Base-by-base conservation (phyloP, 1,140 invertebrate genomes). In the Arion vulgaris region DNA sequence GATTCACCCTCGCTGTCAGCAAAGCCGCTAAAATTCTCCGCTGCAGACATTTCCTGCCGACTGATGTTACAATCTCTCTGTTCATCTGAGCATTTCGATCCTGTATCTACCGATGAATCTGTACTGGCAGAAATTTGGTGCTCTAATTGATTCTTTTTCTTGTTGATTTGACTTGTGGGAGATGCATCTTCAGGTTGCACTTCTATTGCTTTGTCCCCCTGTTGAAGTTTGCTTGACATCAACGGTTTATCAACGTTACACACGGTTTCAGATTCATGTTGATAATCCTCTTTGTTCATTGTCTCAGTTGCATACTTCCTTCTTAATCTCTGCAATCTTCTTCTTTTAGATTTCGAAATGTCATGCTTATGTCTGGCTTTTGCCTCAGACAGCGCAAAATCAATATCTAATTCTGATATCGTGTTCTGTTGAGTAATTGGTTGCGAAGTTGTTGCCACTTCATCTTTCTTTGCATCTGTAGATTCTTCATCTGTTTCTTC, bases 281-380 rank as follows among this genome's bases (percentile, higher is more conserved):
- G 34, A 15, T 39, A 17, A 57, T 39, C 17, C 0, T 23, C 4
- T 15, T 53, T 78, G 0, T 39, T 19, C 0, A 0, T 23, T 38
- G 28, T 57, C 32, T 66, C 76, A 4, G 39, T 28, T 4, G 62
- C 76, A 19, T 49, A 11, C 57, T 78, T 78, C 57, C 51, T 62
- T 66, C 76, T 62, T 53, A 36, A n/a, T 66, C 76, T 57, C 57
- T 78, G 76, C 26, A 78, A 32, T 15, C 76, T n/a, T 39, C 76
- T 36, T 68, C 76, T 62, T 26, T 78, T 78, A 15, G 76, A 78
- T 32, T 66, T 78, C 23, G 76, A 78, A 26, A 57, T 78, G 41
- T 62, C 53, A 51, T 39, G 71, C 28, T 75, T 45, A 34, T 28
- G 73, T 45, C n/a, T 26, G 26, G 2, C 2, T 11, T 32, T 28